Evolutionary conservation across 2,888 invertebrate species (phyloP), one percentile per base, ranked within the genome.

Genomic region (Hecatera dysodea): DNA sequence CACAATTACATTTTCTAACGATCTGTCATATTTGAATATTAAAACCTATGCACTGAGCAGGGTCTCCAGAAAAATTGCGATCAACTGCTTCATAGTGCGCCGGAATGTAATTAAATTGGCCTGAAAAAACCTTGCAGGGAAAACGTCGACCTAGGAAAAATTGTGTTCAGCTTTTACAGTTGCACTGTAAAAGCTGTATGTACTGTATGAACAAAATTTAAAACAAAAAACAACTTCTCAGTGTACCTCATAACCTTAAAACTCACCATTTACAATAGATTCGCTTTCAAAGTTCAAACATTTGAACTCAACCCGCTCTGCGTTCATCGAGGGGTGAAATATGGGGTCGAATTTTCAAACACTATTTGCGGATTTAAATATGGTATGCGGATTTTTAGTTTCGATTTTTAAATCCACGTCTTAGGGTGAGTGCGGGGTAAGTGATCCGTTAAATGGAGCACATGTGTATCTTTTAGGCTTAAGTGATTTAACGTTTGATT

Each of bases 331-430:
- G 91, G 95, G 95, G 93, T 94, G 89, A 94, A 95, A 94, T 93
- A 93, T 94, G 89, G 90, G 91, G 81, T 81, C 86, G 86, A 83
- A 69, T 50, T 82, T 74, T 83, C 83, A 80, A 83, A 86, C 83
- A 85, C 86, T 90, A 90, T 92, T 93, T 91, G 93, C 92, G 89
- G 93, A 94, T 94, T 94, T 91, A 91, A 92, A 92, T 82, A 90
- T 86, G 64, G 62, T 62, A 80, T 84, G 67, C 78, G 83, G 79
- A 84, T 77, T 83, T 81, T 67, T 59, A 74, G 75, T 71, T 84
- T 79, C 67, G 64, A 85, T 88, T 89, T 90, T 92, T 88, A 67
- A 91, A 89, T 88, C 84, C 82, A 74, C 84, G 80, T 87, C 87
- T 87, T 88, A 85, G 88, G 83, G 86, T 84, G 86, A 79, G 79